Evolutionary conservation across 2,888 invertebrate species (phyloP).

Genomic region (Lathronympha strigana): DNA sequence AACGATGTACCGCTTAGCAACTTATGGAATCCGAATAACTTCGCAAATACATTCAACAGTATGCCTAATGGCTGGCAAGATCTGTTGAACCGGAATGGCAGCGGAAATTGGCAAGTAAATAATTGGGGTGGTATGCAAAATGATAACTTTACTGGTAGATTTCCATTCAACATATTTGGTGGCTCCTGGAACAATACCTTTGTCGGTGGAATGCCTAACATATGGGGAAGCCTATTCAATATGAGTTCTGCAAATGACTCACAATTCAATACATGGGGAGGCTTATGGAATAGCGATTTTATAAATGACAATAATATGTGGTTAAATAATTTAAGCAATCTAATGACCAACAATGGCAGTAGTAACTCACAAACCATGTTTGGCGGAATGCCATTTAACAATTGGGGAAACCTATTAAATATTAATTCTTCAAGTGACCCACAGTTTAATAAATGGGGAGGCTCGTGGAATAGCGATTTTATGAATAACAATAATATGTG

Average conservation of each 20-base stretch:
- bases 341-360: neutral
- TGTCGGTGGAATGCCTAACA: too few relatives aligned
- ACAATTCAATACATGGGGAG: neutral
- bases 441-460: conserved; percentile 2
- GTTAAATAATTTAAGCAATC: neutral
- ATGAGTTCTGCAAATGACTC: neutral
- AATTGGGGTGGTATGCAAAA: neutral
- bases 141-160: neutral
- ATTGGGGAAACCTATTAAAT: neutral
- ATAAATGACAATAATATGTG: too few relatives aligned
- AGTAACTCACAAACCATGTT: neutral
- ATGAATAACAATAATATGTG: neutral
- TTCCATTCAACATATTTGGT: neutral
- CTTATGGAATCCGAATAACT: neutral
- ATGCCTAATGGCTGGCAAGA: neutral
- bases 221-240: too few relatives aligned
- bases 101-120: too few relatives aligned
- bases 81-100: neutral
- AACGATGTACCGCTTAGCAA: neutral
- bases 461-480: neutral
- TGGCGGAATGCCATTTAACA: neutral
- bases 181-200: neutral
- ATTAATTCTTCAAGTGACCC: neutral
- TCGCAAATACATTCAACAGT: too few relatives aligned
- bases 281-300: neutral